Evolutionary conservation across 1,140 invertebrate species (phyloP), one percentile per base, ranked within the genome.

Genomic region (Drosophila dunni): DNA sequence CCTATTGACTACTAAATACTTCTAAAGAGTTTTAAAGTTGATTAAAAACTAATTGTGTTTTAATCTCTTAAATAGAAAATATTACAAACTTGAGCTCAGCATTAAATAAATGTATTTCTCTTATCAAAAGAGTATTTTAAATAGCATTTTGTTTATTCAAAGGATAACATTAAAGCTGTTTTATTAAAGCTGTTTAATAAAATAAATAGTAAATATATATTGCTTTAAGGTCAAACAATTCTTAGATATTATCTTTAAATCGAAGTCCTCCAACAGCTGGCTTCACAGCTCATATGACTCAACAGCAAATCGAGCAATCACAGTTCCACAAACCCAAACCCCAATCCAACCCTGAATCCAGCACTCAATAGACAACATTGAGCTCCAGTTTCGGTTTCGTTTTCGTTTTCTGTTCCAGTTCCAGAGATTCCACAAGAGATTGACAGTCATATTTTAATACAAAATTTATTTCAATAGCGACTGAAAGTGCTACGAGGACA

Each of bases 381-480:
- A 34, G 20, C 15, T 15, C 4, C 17, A 57, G 20, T 48, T 48
- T 24, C 45, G 20, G 17, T 48, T 17, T 24, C 45, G 45, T 51
- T 51, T 7, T n/a, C 1, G 8, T 15, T 17, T 46, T 17, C 17
- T 46, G n/a, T 54, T 13, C 3, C 29, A 57, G 40, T 20, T 20
- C 17, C 17, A 20, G 42, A 51, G 45, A 57, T 58, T 64, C 50
- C 51, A 20, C 17, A 20, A 20, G 17, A 20, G 17, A 20, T 20
- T 40, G 68, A 42, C 48, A 65, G 29, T 69, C 58, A 50, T 71
- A 65, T 58, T 63, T 73, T 65, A 70, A 75, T 79, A 79, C n/a
- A 81, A 86, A 79, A 88, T 82, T 79, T 82, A 86, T 82, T 77
- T 79, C 79, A 73, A 75, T 63, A 66, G 62, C 33, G 34, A 57